Conservation (phyloP, 2,797 vertebrate genomes). For the Melanotaenia pygmaea region DNA sequence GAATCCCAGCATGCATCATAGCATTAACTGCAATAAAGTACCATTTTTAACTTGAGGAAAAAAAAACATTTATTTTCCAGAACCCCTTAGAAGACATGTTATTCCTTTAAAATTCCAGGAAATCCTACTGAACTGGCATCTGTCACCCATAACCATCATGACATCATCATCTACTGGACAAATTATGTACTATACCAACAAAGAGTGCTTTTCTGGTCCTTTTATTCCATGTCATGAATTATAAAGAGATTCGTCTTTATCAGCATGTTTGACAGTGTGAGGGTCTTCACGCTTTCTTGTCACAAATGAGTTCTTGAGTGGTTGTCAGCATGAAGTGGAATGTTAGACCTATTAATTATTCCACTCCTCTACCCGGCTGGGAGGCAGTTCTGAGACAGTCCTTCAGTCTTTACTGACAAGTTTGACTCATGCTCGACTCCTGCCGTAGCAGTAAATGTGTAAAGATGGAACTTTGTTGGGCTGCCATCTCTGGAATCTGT, state of each 20-base stretch:
- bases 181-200: constrained; percentile 10
- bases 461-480: constrained; percentile 33
- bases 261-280: constrained; percentile 46
- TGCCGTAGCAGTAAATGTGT: constrained; percentile 21
- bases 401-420: constrained; percentile 53
- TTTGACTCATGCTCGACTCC: constrained; percentile 28
- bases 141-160: constrained; percentile 32
- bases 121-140: constrained; percentile 34
- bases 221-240: constrained; percentile 39
- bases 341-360: constrained; percentile 65
- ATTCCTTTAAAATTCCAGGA: constrained; percentile 46
- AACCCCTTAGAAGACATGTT: background rate
- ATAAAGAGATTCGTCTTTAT: constrained; percentile 29
- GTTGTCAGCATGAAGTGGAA: constrained; percentile 52
- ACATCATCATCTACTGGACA: constrained; percentile 36
- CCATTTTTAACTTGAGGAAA: constrained; percentile 2
- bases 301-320: constrained; percentile 58
- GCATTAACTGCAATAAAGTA: constrained; percentile 16
- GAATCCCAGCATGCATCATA: background rate
- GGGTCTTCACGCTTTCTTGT: constrained; percentile 39
- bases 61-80: background rate
- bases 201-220: constrained; percentile 5
- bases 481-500: constrained; percentile 42
- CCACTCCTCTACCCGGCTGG: constrained; percentile 35
- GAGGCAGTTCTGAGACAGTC: constrained; percentile 44